Evolutionary conservation across 2,113 vertebrate species (phyloP).

Genomic region (Microcebus jonahi): DNA sequence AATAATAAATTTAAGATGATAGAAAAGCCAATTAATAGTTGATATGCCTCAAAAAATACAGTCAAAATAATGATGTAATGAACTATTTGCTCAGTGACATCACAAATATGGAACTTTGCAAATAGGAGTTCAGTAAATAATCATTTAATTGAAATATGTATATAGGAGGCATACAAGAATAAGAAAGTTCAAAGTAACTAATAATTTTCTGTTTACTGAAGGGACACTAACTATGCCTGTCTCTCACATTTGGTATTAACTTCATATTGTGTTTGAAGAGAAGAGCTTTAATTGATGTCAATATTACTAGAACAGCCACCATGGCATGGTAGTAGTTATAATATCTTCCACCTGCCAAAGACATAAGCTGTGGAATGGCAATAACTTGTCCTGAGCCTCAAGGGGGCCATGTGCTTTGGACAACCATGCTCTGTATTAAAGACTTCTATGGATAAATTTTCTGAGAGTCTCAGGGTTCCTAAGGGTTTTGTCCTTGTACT

Average conservation of each 20-base stretch:
- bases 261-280: neutral
- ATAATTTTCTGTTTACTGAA: neutral
- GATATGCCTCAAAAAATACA: neutral
- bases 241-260: neutral
- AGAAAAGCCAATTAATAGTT: neutral
- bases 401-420: neutral
- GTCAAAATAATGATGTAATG: neutral
- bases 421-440: neutral
- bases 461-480: neutral
- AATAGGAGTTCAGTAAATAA: neutral
- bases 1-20: neutral
- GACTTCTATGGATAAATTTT: neutral
- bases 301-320: neutral
- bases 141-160: conserved; percentile 33
- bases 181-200: neutral
- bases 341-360: neutral
- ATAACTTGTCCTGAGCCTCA: neutral
- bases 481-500: neutral
- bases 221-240: neutral
- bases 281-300: neutral
- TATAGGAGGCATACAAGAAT: neutral
- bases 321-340: neutral
- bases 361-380: neutral
- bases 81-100: neutral
- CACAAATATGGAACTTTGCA: neutral